Conservation (phyloP, 2,797 vertebrate species). For the Sebastiscus albofasciatus region DNA sequence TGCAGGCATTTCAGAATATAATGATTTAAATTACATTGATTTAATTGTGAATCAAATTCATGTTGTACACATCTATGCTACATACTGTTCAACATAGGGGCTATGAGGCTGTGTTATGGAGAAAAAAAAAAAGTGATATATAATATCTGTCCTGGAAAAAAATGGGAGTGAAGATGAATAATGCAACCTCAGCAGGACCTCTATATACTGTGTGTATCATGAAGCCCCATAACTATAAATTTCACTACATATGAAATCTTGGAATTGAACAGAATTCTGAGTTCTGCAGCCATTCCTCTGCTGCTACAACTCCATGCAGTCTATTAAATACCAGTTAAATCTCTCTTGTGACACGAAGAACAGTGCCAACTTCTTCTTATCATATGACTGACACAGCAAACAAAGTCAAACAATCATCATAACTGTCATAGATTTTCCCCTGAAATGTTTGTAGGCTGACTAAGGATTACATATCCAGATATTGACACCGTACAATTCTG, state of each 20-base stretch:
- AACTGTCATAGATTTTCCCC: background rate
- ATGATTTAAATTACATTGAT: background rate
- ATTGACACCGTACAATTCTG: background rate
- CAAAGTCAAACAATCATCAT: conserved; percentile 1
- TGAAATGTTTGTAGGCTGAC: background rate
- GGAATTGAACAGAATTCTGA: background rate
- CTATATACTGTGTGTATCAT: background rate
- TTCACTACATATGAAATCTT: background rate
- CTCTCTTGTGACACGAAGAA: conserved; percentile 17
- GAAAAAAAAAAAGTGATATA: background rate
- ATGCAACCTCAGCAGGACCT: conserved; percentile 9
- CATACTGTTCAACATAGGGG: background rate
- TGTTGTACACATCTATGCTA: background rate
- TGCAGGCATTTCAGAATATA: background rate
- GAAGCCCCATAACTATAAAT: background rate
- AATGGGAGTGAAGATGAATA: conserved; percentile 3
- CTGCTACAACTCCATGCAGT: background rate
- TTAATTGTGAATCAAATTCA: background rate
- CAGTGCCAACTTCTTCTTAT: conserved; percentile 4
- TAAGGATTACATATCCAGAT: background rate
- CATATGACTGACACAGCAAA: conserved; percentile 26
- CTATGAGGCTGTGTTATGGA: background rate
- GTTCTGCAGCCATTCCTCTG: conserved; percentile 8
- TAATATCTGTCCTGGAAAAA: background rate
- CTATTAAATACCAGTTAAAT: conserved; percentile 12